Percentiles rank a stretch among this genome's conserved stretches.
Evolutionary conservation across 2,797 vertebrate species (phyloP).

Genomic region (Taeniopygia guttata): DNA sequence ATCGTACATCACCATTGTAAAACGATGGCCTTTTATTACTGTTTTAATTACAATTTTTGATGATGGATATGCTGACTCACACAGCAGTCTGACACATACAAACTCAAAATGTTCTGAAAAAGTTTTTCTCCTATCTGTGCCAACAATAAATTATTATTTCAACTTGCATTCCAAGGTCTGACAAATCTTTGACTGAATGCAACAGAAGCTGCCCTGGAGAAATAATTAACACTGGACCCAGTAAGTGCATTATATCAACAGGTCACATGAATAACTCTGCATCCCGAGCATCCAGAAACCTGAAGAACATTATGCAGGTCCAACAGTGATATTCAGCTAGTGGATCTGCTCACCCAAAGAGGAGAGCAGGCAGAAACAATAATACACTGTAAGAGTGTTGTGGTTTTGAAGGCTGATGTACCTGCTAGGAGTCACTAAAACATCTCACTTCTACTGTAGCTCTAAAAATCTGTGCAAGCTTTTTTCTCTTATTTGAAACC

Average conservation of each 20-base stretch:
- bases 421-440: background rate
- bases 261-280: background rate
- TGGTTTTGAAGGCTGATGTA: background rate
- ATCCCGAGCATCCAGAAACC: background rate
- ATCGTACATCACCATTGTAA: background rate
- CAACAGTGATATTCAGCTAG: background rate
- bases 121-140: background rate
- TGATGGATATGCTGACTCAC: background rate
- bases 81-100: background rate
- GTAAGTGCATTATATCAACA: background rate
- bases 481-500: background rate
- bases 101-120: background rate
- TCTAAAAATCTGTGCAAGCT: background rate
- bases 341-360: background rate
- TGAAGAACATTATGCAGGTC: background rate
- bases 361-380: background rate
- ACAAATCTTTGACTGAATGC: background rate
- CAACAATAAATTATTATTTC: background rate
- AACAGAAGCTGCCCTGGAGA: background rate
- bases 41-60: background rate
- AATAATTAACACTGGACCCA: background rate
- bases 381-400: fast-evolving
- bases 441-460: background rate
- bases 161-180: background rate
- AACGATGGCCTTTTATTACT: background rate